These are phyloP conservation scores for Candidula unifasciata DNA, from an alignment of 2,888 invertebrate species.

Conservation along the genomic window DNA sequence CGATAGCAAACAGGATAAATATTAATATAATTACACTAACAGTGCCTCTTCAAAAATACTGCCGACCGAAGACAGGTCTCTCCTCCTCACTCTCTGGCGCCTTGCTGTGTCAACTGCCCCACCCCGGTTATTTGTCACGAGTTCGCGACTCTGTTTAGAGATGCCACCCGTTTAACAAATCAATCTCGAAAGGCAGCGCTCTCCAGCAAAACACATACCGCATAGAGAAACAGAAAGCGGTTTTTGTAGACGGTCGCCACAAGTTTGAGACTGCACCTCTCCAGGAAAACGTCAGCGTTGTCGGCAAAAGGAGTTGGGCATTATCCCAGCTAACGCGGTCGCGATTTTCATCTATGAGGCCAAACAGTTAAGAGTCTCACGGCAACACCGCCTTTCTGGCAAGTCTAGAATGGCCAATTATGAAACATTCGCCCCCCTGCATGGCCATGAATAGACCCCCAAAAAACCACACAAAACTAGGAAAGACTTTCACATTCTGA, in stretches of 20 bases:
- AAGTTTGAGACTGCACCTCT: not conserved
- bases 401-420: constrained; percentile 14
- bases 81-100: not conserved
- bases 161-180: constrained; percentile 18
- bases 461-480: not conserved
- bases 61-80: not conserved
- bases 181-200: not conserved
- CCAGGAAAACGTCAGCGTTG: not conserved
- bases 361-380: not conserved
- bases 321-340: constrained; percentile 13
- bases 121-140: constrained; percentile 17
- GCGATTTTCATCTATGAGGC: constrained; percentile 1
- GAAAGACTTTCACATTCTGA: not conserved
- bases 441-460: not conserved
- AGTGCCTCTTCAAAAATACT: not conserved
- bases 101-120: constrained; percentile 21
- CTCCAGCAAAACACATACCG: constrained; percentile 5
- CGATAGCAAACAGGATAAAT: constrained; percentile 15
- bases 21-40: constrained; percentile 14
- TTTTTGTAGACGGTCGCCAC: not conserved
- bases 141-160: not conserved
- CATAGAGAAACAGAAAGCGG: constrained; percentile 7
- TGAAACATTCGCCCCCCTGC: not conserved
- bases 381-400: constrained; percentile 20
- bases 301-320: not conserved